Conservation (phyloP, 1,140 invertebrate genomes). For the Mamestra configurata region DNA sequence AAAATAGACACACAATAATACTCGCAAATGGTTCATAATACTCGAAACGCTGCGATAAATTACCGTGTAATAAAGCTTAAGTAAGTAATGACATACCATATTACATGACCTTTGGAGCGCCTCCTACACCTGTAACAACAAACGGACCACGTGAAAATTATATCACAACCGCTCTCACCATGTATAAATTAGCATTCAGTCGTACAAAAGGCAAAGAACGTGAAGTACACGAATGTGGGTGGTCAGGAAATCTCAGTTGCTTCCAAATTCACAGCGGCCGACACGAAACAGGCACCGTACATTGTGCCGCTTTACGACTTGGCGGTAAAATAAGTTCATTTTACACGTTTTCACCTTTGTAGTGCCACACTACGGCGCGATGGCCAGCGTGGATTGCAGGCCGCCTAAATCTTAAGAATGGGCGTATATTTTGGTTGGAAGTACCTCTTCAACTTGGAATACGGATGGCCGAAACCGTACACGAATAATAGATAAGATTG, state of each 20-base stretch:
- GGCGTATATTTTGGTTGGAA: slow-evolving; percentile 15
- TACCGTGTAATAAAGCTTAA: slow-evolving; percentile 18
- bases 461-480: neutral
- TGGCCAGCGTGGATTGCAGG: slow-evolving; percentile 40
- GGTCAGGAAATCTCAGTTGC: slow-evolving; percentile 50
- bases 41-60: neutral
- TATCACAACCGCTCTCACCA: neutral
- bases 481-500: slow-evolving; percentile 38
- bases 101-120: slow-evolving; percentile 50
- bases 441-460: neutral
- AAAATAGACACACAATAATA: slow-evolving; percentile 19
- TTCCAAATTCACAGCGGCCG: slow-evolving; percentile 37
- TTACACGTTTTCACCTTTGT: slow-evolving; percentile 62
- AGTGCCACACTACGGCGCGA: slow-evolving; percentile 19
- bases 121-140: slow-evolving; percentile 64
- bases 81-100: slow-evolving; percentile 56
- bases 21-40: slow-evolving; percentile 26
- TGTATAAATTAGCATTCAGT: slow-evolving; percentile 39
- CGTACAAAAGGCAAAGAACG: slow-evolving; percentile 17
- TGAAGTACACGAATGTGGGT: slow-evolving; percentile 6
- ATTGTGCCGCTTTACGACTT: slow-evolving; percentile 59
- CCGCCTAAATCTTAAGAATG: slow-evolving; percentile 37
- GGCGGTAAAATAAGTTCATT: slow-evolving; percentile 59
- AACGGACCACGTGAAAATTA: slow-evolving; percentile 41
- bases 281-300: slow-evolving; percentile 47